phyloP scores from a whole-genome alignment of 2,888 invertebrate species.

The Morpho achilles region DNA sequence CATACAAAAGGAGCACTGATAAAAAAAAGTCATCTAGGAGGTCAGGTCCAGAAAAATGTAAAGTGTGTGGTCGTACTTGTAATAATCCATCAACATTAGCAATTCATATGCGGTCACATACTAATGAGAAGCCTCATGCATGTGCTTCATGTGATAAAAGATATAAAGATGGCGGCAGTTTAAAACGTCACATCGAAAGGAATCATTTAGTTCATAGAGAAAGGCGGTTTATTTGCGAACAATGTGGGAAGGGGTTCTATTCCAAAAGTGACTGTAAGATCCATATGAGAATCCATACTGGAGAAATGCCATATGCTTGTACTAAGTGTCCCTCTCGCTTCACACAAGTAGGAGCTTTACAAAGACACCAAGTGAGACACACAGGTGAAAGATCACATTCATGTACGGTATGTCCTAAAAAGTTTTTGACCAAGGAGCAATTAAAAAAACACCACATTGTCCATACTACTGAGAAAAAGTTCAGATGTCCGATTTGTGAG shows the following conservation, averaged over 20 bases:
- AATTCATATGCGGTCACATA: slow-evolving; percentile 55
- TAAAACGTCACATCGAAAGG: slow-evolving; percentile 52
- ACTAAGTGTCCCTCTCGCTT: slow-evolving; percentile 49
- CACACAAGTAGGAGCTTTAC: slow-evolving; percentile 50
- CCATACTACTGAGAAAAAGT: slow-evolving; percentile 54
- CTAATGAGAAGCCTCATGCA: slow-evolving; percentile 45
- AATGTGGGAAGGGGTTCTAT: slow-evolving; percentile 61
- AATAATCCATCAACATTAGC: slow-evolving; percentile 43
- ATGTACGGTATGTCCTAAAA: slow-evolving; percentile 53
- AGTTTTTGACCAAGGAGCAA: slow-evolving; percentile 56
- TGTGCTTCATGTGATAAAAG: slow-evolving; percentile 53
- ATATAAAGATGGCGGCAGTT: slow-evolving; percentile 49
- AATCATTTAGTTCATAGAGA: slow-evolving; percentile 44
- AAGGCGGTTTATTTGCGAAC: slow-evolving; percentile 56
- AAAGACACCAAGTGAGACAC: slow-evolving; percentile 52
- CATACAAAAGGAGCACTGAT: slow-evolving; percentile 5
- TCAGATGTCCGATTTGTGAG: slow-evolving; percentile 58
- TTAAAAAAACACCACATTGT: slow-evolving; percentile 49
- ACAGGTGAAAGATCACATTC: slow-evolving; percentile 45
- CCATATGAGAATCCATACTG: slow-evolving; percentile 61
- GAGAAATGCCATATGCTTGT: slow-evolving; percentile 62
- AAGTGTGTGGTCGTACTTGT: slow-evolving; percentile 44
- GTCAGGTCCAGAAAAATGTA: slow-evolving; percentile 34
- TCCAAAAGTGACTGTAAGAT: slow-evolving; percentile 50
- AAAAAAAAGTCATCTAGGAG: slow-evolving; percentile 1